These are phyloP conservation scores for Melipona beecheii DNA, from an alignment of 2,888 invertebrate species.

Conservation along the genomic window DNA sequence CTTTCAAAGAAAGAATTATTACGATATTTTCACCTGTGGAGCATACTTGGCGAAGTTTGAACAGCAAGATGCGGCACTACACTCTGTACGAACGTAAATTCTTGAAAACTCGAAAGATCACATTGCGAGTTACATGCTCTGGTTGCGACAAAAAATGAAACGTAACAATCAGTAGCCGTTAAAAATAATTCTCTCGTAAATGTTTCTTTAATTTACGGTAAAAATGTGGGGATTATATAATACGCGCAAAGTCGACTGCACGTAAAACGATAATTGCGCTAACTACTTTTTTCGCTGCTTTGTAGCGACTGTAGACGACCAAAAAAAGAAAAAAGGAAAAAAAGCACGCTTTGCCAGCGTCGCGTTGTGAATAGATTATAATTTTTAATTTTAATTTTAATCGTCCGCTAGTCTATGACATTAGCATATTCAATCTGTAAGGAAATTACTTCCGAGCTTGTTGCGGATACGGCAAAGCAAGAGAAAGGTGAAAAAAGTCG, in stretches of 20 bases:
- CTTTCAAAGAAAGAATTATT: too few species aligned
- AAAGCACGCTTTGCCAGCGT: neutral
- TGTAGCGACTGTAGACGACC: neutral
- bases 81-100: too few species aligned
- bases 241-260: neutral
- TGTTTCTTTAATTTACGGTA: neutral
- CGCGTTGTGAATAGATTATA: constrained; percentile 65
- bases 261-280: constrained; percentile 12
- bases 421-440: constrained; percentile 76
- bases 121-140: neutral
- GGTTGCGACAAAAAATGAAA: neutral
- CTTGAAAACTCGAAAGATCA: too few species aligned
- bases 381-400: constrained; percentile 70
- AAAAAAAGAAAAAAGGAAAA: constrained; percentile 17
- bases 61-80: too few species aligned
- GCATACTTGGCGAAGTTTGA: too few species aligned
- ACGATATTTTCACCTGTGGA: too few species aligned
- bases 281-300: constrained; percentile 21
- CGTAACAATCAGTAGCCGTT: neutral
- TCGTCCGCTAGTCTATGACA: constrained; percentile 56
- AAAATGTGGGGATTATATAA: too few species aligned
- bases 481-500: constrained; percentile 46
- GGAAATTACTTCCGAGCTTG: constrained; percentile 74
- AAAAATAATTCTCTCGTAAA: neutral
- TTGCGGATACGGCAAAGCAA: constrained; percentile 19